Percentiles rank a stretch among this genome's conserved stretches.
Conservation (phyloP, 2,888 invertebrate genomes). For the Sinhomidia bicolor region DNA sequence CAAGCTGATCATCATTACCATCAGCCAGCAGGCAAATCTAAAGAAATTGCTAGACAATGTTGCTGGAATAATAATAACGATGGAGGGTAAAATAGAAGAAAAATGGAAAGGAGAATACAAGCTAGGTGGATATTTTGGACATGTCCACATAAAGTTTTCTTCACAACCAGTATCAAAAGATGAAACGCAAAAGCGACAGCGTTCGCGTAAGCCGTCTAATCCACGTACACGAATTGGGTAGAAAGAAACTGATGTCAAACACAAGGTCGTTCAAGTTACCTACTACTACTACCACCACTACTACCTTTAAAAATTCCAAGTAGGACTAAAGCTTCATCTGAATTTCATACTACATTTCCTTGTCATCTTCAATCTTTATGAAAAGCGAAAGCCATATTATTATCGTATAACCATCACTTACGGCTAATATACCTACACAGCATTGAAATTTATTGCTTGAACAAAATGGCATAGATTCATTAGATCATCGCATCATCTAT, state of each 20-base stretch:
- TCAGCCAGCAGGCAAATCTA: neutral
- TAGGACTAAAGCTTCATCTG: no score
- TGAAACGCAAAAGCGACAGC: no score
- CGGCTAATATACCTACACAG: neutral
- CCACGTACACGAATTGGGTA: no score
- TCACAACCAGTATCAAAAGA: no score
- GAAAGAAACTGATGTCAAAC: no score
- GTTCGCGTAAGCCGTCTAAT: no score
- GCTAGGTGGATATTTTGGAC: neutral
- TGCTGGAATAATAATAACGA: conserved; percentile 3
- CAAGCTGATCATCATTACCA: neutral
- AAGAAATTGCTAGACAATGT: neutral
- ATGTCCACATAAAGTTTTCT: conserved; percentile 1
- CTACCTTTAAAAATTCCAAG: no score
- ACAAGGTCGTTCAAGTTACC: no score
- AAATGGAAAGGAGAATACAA: conserved; percentile 21
- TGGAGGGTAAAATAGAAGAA: conserved; percentile 35
- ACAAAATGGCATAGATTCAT: neutral
- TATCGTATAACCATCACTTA: neutral
- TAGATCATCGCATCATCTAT: neutral
- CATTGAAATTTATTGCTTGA: neutral
- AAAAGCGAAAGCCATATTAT: neutral
- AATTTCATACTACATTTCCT: neutral
- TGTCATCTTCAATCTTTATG: neutral
- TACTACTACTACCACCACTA: no score